Evolutionary conservation across 2,888 invertebrate species (phyloP), one percentile per base, ranked within the genome.

Genomic region (Biston betularia): DNA sequence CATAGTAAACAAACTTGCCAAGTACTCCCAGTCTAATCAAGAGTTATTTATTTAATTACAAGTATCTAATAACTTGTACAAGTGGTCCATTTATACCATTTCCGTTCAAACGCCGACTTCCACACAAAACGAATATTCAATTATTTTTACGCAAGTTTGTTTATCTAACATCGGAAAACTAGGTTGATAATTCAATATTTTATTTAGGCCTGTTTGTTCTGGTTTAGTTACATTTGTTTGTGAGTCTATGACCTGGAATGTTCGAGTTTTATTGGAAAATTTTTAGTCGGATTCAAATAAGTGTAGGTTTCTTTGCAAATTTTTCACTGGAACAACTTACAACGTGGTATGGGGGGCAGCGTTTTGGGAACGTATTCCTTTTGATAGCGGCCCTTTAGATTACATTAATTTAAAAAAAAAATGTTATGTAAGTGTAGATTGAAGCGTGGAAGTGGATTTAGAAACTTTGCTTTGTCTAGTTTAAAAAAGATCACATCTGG

Each of bases 21-120:
- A 1, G 6, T 15, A 10, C 52, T 50, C 65, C 34, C 49, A 45
- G 8, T 8, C 65, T 62, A 62, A 10, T 24, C 15, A 38, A 33
- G 38, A 55, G 11, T 64, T 63, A 69, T 55, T 58, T 40, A 63
- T 61, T 55, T 49, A 64, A 66, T 50, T 67, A 57, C 54, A 40
- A 14, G 44, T 58, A 57, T 59, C 65, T 54, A 61, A 68, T 72
- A 71, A 65, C 69, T 46, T 33, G 42, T 50, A 62, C 46, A 62
- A 62, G 44, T 52, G 15, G 35, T 56, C 65, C 61, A 73, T 72
- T 75, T 70, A 35, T 60, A 68, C 69, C 63, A 78, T 75, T 81
- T 82, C 82, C 82, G 80, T 72, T 75, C 76, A 80, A 77, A 75
- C 66, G 64, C 6, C 44, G 44, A 68, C 42, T 14, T 45, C 53